Evolutionary conservation across 2,888 invertebrate genomes (phyloP).

Genomic region (Nemapogon koenigi): DNA sequence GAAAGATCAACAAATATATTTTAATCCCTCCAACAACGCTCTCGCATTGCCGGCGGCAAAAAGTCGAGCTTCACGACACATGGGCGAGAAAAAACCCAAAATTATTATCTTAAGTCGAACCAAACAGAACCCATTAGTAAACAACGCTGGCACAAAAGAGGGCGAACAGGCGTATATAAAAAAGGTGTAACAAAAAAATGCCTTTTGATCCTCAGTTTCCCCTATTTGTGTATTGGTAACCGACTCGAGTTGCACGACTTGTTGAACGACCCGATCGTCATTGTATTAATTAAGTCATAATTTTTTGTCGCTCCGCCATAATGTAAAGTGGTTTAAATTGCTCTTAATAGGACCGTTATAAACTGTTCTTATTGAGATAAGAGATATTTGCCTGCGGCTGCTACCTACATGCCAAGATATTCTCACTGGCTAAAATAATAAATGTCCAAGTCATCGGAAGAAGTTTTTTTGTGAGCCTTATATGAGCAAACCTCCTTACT

Average conservation of each 20-base stretch:
- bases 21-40: constrained; percentile 53
- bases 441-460: no score
- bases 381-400: no score
- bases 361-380: no score
- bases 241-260: constrained; percentile 37
- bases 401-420: no score
- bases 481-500: no score
- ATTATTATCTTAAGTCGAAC: constrained; percentile 64
- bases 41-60: constrained; percentile 59
- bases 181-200: constrained; percentile 53
- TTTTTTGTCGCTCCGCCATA: not conserved
- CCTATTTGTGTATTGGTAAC: constrained; percentile 27
- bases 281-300: constrained; percentile 5
- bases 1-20: constrained; percentile 59
- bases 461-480: no score
- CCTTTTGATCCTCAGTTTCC: constrained; percentile 57
- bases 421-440: no score
- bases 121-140: constrained; percentile 65
- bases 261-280: constrained; percentile 34
- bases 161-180: constrained; percentile 57
- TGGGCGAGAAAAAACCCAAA: constrained; percentile 55
- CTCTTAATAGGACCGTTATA: not conserved
- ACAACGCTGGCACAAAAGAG: constrained; percentile 62
- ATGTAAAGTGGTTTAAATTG: constrained; percentile 4
- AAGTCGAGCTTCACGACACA: constrained; percentile 47